Conservation (phyloP, 1,140 invertebrate genomes). For the Platyura marginata region DNA sequence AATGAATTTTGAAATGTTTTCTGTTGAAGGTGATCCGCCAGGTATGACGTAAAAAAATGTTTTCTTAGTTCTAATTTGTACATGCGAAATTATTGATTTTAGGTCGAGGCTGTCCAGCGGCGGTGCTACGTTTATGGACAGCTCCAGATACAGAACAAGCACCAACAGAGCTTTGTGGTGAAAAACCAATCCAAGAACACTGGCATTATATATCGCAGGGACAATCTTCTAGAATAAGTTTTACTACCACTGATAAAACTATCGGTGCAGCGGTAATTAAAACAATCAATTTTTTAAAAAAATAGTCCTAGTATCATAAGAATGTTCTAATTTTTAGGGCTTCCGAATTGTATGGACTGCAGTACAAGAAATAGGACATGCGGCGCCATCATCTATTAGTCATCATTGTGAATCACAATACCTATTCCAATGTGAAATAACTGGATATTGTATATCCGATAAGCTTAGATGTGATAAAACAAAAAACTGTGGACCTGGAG, state of each 20-base stretch:
- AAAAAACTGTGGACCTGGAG: slow-evolving; percentile 61
- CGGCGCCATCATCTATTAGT: slow-evolving; percentile 18
- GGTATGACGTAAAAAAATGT: slow-evolving; percentile 32
- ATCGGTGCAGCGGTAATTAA: slow-evolving; percentile 36
- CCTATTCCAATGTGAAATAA: slow-evolving; percentile 28
- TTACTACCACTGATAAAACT: slow-evolving; percentile 67
- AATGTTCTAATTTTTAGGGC: no score
- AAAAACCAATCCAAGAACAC: slow-evolving; percentile 46
- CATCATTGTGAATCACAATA: slow-evolving; percentile 23
- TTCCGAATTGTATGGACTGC: slow-evolving; percentile 84
- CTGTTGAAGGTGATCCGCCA: slow-evolving; percentile 70
- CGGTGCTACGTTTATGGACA: slow-evolving; percentile 74
- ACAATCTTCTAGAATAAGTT: slow-evolving; percentile 34
- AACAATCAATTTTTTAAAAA: neutral
- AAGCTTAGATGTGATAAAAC: slow-evolving; percentile 57
- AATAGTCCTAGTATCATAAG: no score
- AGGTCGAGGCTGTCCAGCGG: slow-evolving; percentile 78
- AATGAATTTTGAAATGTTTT: slow-evolving; percentile 73
- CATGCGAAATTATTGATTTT: neutral
- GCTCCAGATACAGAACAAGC: slow-evolving; percentile 42
- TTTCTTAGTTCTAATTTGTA: neutral
- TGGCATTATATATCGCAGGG: slow-evolving; percentile 67
- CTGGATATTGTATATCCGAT: slow-evolving; percentile 60
- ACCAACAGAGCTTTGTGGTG: slow-evolving; percentile 77
- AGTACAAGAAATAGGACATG: slow-evolving; percentile 33